These are phyloP conservation scores for Meganola albula DNA, from an alignment of 2,888 invertebrate genomes.

Conservation along the genomic window DNA sequence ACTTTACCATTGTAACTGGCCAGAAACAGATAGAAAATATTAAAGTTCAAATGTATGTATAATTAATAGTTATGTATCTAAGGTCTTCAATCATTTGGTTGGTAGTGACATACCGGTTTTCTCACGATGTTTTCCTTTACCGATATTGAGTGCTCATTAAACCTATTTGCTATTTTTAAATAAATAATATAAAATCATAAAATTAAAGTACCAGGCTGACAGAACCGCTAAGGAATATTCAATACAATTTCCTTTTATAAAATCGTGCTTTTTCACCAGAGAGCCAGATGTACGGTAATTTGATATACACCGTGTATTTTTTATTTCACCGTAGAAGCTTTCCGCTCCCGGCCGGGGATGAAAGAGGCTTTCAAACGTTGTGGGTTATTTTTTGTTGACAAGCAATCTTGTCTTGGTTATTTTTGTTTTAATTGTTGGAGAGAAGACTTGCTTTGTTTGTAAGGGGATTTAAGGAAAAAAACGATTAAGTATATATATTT, in stretches of 20 bases:
- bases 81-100: too few species aligned
- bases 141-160: too few species aligned
- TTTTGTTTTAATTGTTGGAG: constrained; percentile 23
- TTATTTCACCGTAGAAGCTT: constrained; percentile 29
- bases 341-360: constrained; percentile 35
- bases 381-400: constrained; percentile 24
- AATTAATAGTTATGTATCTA: too few species aligned
- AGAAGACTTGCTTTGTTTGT: not conserved
- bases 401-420: constrained; percentile 19
- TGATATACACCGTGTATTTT: constrained; percentile 31
- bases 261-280: constrained; percentile 32
- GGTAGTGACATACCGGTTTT: too few species aligned
- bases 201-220: constrained; percentile 20
- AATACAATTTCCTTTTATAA: constrained; percentile 25
- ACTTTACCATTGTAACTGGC: too few species aligned
- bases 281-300: constrained; percentile 35
- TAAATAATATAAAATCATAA: not conserved
- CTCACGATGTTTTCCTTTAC: too few species aligned
- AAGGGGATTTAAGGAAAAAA: too few species aligned
- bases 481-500: too few species aligned
- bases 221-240: constrained; percentile 15
- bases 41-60: too few species aligned
- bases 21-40: too few species aligned
- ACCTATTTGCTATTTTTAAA: too few species aligned
- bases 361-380: constrained; percentile 33